A percentile compares a stretch with the other conserved stretches of the same genome.
Evolutionary conservation across 2,888 invertebrate genomes (phyloP).

Genomic region (Deroplatys truncata): DNA sequence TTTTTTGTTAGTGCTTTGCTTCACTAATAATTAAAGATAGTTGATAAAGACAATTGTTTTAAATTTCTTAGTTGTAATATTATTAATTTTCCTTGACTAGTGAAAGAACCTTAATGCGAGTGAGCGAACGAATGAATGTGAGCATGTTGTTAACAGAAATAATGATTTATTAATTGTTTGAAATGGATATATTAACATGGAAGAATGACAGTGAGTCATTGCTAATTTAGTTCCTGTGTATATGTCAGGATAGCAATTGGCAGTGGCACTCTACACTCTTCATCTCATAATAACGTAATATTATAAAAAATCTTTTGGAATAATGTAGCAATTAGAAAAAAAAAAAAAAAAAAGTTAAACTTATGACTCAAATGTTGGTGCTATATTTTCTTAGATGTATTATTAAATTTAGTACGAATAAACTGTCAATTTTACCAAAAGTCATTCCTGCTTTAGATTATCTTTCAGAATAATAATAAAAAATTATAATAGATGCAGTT

Average conservation of each 20-base stretch:
- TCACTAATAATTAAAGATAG: neutral
- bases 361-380: conserved; percentile 20
- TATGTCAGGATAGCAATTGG: neutral
- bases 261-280: neutral
- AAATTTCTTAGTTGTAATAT: neutral
- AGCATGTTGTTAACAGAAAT: conserved; percentile 4
- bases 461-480: neutral
- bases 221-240: neutral
- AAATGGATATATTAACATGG: neutral
- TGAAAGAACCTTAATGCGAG: neutral
- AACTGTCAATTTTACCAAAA: neutral
- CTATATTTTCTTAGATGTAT: conserved; percentile 21
- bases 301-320: neutral
- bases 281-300: neutral
- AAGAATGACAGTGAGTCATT: neutral
- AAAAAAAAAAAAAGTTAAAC: neutral
- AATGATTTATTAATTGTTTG: conserved; percentile 8
- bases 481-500: neutral
- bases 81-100: neutral
- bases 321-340: neutral
- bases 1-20: neutral
- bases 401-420: conserved; percentile 1
- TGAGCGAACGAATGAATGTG: neutral
- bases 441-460: neutral
- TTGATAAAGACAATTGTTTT: neutral